These are phyloP conservation scores for Penaeus chinensis DNA, from an alignment of 1,140 invertebrate genomes.

Conservation along the genomic window DNA sequence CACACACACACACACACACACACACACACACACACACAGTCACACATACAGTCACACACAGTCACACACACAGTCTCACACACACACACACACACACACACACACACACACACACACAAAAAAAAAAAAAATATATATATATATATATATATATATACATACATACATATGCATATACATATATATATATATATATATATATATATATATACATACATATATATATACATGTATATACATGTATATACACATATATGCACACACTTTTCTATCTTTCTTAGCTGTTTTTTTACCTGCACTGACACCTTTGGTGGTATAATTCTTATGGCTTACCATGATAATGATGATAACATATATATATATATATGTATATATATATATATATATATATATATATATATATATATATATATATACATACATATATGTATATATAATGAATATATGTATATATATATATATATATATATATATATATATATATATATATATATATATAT, in stretches of 20 bases:
- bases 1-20: not conserved
- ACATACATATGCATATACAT: too few species aligned
- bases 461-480: constrained; percentile 5
- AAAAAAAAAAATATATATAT: too few species aligned
- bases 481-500: not conserved
- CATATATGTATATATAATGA: not conserved
- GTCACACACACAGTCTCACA: too few species aligned
- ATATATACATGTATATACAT: too few species aligned
- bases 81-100: not conserved
- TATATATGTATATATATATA: too few species aligned
- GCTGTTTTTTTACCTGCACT: not conserved
- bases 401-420: not conserved
- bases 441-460: constrained; percentile 17
- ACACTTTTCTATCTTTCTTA: not conserved
- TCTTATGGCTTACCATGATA: too few species aligned
- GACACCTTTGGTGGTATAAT: not conserved
- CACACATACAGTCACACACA: not conserved
- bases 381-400: too few species aligned
- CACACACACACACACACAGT: not conserved
- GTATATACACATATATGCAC: too few species aligned
- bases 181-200: too few species aligned
- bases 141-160: too few species aligned
- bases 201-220: too few species aligned
- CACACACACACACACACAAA: not conserved
- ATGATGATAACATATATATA: too few species aligned